Evolutionary conservation across 1,140 invertebrate genomes (phyloP).

Genomic region (Zaprionus nigranus): DNA sequence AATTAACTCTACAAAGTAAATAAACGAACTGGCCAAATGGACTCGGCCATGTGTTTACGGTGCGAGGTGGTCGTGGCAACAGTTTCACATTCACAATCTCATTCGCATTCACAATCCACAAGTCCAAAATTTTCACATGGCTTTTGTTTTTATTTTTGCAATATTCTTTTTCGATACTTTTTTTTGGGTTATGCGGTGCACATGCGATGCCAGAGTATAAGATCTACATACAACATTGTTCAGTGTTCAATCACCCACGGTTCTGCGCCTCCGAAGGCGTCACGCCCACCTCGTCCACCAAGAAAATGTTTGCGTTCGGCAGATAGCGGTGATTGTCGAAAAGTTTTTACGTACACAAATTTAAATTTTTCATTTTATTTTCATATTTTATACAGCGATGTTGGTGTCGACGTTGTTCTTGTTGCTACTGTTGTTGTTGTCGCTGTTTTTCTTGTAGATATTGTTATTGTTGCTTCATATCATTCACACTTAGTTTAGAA

Average conservation of each 20-base stretch:
- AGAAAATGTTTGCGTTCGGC: slow-evolving; percentile 22
- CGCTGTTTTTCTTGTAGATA: slow-evolving; percentile 18
- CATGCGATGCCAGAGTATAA: slow-evolving; percentile 7
- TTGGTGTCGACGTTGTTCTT: not conserved
- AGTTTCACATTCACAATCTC: slow-evolving; percentile 33
- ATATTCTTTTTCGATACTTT: slow-evolving; percentile 16
- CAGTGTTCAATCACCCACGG: slow-evolving; percentile 49
- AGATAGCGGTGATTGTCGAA: slow-evolving; percentile 46
- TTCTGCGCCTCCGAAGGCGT: slow-evolving; percentile 19
- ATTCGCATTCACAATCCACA: slow-evolving; percentile 9
- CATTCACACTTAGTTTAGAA: slow-evolving; percentile 70
- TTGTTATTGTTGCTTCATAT: slow-evolving; percentile 53
- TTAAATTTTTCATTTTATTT: slow-evolving; percentile 58
- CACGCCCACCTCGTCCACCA: slow-evolving; percentile 26
- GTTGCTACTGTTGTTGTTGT: slow-evolving; percentile 5
- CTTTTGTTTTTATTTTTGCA: slow-evolving; percentile 42
- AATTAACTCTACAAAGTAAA: slow-evolving; percentile 81
- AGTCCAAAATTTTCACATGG: slow-evolving; percentile 35
- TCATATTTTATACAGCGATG: slow-evolving; percentile 45
- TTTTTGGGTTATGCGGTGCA: slow-evolving; percentile 10
- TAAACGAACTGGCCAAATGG: slow-evolving; percentile 69
- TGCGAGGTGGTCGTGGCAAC: slow-evolving; percentile 36
- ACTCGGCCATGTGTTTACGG: slow-evolving; percentile 71
- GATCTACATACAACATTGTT: slow-evolving; percentile 20
- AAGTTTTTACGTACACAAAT: slow-evolving; percentile 47